Evolutionary conservation across 1,140 invertebrate genomes (phyloP).

Genomic region (Cydia fagiglandana): DNA sequence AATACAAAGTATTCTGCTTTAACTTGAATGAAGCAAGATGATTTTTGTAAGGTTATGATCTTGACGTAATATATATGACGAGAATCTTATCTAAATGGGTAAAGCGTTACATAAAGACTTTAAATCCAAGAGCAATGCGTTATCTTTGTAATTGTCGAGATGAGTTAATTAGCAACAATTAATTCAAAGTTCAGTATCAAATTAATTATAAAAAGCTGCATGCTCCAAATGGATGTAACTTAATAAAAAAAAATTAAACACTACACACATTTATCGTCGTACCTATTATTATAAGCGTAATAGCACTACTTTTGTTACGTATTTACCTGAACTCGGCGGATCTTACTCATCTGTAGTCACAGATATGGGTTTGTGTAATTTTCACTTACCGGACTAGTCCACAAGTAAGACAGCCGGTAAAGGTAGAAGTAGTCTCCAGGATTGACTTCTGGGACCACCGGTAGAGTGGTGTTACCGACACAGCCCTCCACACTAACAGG

Average conservation of each 20-base stretch:
- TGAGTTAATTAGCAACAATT: background rate
- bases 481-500: constrained; percentile 82
- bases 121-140: background rate
- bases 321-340: too few species aligned
- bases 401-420: constrained; percentile 93
- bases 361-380: background rate
- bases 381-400: constrained; percentile 81
- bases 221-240: too few species aligned
- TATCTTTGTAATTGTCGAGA: background rate
- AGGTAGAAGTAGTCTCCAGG: constrained; percentile 82
- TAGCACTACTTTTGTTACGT: too few species aligned
- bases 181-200: background rate
- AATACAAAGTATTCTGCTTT: too few species aligned
- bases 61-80: background rate
- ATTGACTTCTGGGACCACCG: constrained; percentile 34
- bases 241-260: background rate
- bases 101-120: background rate
- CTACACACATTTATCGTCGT: too few species aligned
- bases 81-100: background rate
- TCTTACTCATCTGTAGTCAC: too few species aligned
- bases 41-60: background rate
- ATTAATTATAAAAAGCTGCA: background rate
- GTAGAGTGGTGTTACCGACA: constrained; percentile 56
- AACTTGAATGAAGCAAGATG: background rate
- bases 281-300: too few species aligned